These are phyloP conservation scores for Tympanuchus pallidicinctus DNA, from an alignment of 2,113 vertebrate species.

Conservation along the genomic window DNA sequence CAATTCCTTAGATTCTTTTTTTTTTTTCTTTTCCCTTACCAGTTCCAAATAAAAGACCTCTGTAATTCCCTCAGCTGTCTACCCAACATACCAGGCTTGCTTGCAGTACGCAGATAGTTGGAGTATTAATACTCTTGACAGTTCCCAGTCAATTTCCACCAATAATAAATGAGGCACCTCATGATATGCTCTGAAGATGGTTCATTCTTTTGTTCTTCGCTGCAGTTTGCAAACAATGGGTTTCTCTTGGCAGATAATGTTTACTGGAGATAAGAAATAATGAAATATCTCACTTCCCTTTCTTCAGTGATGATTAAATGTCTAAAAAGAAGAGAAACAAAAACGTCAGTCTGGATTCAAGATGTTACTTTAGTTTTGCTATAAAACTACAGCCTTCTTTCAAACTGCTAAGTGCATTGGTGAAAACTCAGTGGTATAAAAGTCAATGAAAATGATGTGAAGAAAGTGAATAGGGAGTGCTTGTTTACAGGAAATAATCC, in stretches of 20 bases:
- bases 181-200: background rate
- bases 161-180: background rate
- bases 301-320: constrained; percentile 57
- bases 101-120: background rate
- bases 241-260: background rate
- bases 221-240: constrained; percentile 17
- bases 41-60: background rate
- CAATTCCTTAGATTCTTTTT: background rate
- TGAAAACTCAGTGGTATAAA: background rate
- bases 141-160: background rate
- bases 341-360: constrained; percentile 5
- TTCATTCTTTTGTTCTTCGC: background rate
- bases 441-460: background rate
- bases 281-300: background rate
- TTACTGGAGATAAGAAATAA: background rate
- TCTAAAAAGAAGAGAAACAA: constrained; percentile 28
- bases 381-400: background rate
- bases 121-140: background rate
- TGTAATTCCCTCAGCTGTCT: background rate
- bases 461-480: background rate
- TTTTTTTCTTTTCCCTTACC: background rate
- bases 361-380: constrained; percentile 4
- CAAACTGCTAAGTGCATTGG: background rate
- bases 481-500: background rate
- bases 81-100: background rate